Evolutionary conservation across 2,113 vertebrate species (phyloP).

Genomic region (Candoia aspera): DNA sequence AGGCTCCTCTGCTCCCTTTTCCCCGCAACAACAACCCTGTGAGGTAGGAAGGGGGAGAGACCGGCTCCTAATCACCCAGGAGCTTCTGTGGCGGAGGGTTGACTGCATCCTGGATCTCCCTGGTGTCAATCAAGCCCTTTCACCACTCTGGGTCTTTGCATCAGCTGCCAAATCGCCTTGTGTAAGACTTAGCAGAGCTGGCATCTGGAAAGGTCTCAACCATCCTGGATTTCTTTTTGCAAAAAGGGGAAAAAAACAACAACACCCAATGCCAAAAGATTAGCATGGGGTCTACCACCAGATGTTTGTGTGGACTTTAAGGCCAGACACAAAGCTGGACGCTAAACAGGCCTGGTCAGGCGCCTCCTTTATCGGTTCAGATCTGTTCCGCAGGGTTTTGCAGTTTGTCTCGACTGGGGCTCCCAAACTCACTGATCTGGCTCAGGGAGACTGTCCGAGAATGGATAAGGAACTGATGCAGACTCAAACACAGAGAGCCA

Average conservation of each 20-base stretch:
- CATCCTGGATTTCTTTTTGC: background rate
- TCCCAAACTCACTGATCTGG: too few relatives aligned
- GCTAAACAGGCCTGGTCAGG: background rate
- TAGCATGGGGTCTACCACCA: background rate
- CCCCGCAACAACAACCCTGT: too few relatives aligned
- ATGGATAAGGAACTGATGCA: too few relatives aligned
- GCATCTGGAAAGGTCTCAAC: background rate
- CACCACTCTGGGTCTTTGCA: too few relatives aligned
- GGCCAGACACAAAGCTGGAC: background rate
- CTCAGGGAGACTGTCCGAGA: too few relatives aligned
- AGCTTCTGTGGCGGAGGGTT: too few relatives aligned
- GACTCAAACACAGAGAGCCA: too few relatives aligned
- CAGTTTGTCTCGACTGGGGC: slow-evolving; percentile 16
- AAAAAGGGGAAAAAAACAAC: background rate
- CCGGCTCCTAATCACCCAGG: too few relatives aligned
- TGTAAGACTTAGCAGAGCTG: background rate
- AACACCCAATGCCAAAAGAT: background rate
- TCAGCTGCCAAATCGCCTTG: background rate
- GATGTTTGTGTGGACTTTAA: background rate
- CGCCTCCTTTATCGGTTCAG: slow-evolving; percentile 10
- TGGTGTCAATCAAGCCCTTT: too few relatives aligned
- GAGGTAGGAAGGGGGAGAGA: too few relatives aligned
- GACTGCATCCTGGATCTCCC: too few relatives aligned
- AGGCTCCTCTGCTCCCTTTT: too few relatives aligned
- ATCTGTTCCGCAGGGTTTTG: background rate